Percentiles rank a stretch among this genome's conserved stretches.
Evolutionary conservation across 2,888 invertebrate genomes (phyloP).

Genomic region (Charanyca ferruginea): DNA sequence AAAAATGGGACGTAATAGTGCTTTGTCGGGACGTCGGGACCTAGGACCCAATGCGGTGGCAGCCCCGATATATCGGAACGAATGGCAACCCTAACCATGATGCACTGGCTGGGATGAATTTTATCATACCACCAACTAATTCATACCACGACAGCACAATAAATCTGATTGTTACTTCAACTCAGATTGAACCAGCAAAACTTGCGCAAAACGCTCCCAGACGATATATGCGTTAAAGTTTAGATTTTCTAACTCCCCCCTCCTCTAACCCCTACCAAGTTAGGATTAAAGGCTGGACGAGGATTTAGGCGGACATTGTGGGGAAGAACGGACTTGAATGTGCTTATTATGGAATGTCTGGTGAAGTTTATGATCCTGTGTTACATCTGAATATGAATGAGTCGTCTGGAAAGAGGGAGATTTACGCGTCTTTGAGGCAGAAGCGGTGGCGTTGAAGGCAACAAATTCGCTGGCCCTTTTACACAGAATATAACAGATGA

Average conservation of each 20-base stretch:
- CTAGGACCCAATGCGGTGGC: no score
- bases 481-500: no score
- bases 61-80: no score
- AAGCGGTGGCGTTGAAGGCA: no score
- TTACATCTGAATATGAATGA: conserved; percentile 27
- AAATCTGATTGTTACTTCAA: conserved; percentile 43
- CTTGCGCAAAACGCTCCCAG: conserved; percentile 54
- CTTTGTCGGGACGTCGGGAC: no score
- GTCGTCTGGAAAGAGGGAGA: conserved; percentile 2
- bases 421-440: neutral
- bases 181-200: conserved; percentile 45
- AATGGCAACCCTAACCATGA: no score
- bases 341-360: conserved; percentile 41
- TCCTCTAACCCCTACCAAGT: conserved; percentile 38
- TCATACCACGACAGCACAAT: conserved; percentile 36
- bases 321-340: conserved; percentile 26
- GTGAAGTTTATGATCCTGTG: conserved; percentile 16
- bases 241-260: conserved; percentile 48
- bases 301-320: conserved; percentile 43
- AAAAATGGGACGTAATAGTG: no score
- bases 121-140: conserved; percentile 35
- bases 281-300: conserved; percentile 56
- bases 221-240: conserved; percentile 72
- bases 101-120: neutral
- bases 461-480: no score